Percentiles rank a stretch among this genome's conserved stretches.
These are phyloP conservation scores for Melikaiella ostensackeni DNA, from an alignment of 2,888 invertebrate species.

Conservation along the genomic window DNA sequence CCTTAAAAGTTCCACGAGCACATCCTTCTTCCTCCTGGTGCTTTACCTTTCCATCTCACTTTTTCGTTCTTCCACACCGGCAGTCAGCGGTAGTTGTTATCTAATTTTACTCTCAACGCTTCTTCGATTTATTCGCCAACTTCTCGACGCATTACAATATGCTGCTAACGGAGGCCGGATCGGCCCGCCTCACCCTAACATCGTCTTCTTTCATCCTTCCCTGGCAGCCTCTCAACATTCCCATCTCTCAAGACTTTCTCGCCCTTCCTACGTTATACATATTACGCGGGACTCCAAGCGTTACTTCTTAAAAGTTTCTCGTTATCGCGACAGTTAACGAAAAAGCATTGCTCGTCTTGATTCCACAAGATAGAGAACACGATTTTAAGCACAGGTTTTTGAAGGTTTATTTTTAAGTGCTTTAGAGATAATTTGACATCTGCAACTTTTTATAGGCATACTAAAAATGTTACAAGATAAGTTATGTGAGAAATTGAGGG, in stretches of 20 bases:
- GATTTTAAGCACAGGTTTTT: neutral
- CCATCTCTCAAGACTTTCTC: slow-evolving; percentile 25
- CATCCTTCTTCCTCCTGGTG: slow-evolving; percentile 56
- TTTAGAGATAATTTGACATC: neutral
- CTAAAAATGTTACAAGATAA: neutral
- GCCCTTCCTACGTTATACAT: slow-evolving; percentile 28
- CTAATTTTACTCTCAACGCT: slow-evolving; percentile 78
- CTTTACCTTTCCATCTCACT: slow-evolving; percentile 49
- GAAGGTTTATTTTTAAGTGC: neutral
- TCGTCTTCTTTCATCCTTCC: slow-evolving; percentile 44
- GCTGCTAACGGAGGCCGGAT: slow-evolving; percentile 71
- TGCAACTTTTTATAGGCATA: neutral
- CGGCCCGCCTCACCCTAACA: slow-evolving; percentile 53
- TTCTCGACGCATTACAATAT: slow-evolving; percentile 77
- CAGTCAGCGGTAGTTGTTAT: slow-evolving; percentile 75
- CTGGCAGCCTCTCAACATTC: slow-evolving; percentile 14
- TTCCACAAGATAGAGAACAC: neutral
- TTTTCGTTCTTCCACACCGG: slow-evolving; percentile 57
- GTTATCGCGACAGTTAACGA: slow-evolving; percentile 23
- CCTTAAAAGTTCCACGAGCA: slow-evolving; percentile 74
- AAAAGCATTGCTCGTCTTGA: neutral
- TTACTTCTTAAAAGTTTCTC: slow-evolving; percentile 37
- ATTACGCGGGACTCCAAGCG: slow-evolving; percentile 36
- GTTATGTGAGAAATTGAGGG: too few species aligned
- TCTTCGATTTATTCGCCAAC: slow-evolving; percentile 78